A percentile compares a stretch with the other conserved stretches of the same genome.
Conservation (phyloP, 2,113 vertebrate species). For the Tachycineta bicolor region DNA sequence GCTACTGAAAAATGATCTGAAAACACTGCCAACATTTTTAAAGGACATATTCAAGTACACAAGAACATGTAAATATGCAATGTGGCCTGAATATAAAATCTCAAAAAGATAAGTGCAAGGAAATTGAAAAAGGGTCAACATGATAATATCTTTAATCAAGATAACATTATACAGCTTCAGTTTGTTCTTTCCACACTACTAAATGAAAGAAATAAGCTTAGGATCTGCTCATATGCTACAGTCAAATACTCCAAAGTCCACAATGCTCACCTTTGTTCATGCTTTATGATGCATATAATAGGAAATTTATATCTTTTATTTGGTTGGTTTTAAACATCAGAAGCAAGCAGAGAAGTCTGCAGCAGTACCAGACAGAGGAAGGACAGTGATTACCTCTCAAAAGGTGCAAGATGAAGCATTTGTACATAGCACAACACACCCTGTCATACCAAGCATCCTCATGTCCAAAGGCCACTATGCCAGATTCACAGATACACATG, state of each 20-base stretch:
- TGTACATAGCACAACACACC: fast-evolving
- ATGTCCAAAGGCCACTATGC: fast-evolving
- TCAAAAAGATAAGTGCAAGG: not conserved
- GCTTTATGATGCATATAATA: not conserved
- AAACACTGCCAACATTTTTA: not conserved
- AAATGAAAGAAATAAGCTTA: not conserved
- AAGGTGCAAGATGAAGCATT: not conserved
- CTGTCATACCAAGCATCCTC: not conserved
- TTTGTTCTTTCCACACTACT: not conserved
- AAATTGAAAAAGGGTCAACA: not conserved
- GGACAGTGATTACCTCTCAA: not conserved
- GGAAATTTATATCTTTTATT: not conserved
- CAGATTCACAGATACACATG: not conserved
- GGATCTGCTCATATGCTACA: not conserved
- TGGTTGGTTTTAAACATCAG: not conserved
- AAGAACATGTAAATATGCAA: not conserved
- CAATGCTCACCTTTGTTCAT: not conserved
- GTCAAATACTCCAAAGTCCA: not conserved
- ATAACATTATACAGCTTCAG: not conserved
- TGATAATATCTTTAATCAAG: not conserved
- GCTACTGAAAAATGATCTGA: not conserved
- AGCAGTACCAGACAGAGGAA: not conserved
- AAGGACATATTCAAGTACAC: not conserved
- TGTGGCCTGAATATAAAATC: not conserved
- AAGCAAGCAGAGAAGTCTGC: not conserved